Percentiles rank a stretch among this genome's conserved stretches.
Evolutionary conservation across 2,888 invertebrate species (phyloP).

Genomic region (Hypercompe scribonia): DNA sequence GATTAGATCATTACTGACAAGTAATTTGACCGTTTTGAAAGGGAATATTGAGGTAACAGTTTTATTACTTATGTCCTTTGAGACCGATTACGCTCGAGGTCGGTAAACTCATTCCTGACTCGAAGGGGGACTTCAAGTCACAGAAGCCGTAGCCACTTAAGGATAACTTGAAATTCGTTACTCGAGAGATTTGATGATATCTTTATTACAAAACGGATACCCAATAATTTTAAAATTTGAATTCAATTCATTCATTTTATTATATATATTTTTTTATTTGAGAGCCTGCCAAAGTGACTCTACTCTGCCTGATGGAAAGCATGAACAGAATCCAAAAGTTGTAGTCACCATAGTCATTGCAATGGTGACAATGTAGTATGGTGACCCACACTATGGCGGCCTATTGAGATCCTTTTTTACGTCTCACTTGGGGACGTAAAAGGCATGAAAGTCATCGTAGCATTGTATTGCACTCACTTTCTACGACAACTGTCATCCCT

Average conservation of each 20-base stretch:
- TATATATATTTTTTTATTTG: no score
- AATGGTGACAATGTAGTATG: no score
- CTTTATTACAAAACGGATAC: slow-evolving; percentile 3
- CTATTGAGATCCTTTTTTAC: no score
- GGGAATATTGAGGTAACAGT: slow-evolving; percentile 30
- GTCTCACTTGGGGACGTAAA: no score
- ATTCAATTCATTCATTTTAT: neutral
- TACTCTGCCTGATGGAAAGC: no score
- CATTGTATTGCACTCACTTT: no score
- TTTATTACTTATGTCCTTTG: slow-evolving; percentile 33
- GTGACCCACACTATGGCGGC: no score
- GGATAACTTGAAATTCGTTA: slow-evolving; percentile 23
- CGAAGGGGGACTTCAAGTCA: slow-evolving; percentile 26
- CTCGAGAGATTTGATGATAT: slow-evolving; percentile 15
- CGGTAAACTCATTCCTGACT: slow-evolving; percentile 26
- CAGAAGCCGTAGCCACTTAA: slow-evolving; percentile 26
- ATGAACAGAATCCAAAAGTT: no score
- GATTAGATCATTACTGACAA: slow-evolving; percentile 35
- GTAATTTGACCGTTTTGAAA: slow-evolving; percentile 23
- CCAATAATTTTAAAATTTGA: neutral
- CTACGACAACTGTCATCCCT: no score
- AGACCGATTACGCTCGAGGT: slow-evolving; percentile 45
- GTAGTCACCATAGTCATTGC: no score
- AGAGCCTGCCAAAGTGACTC: no score
- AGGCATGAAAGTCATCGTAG: no score